A percentile compares a stretch with the other conserved stretches of the same genome.
phyloP scores from a whole-genome alignment of 2,888 invertebrate species.

The Omphaloscelis lunosa region DNA sequence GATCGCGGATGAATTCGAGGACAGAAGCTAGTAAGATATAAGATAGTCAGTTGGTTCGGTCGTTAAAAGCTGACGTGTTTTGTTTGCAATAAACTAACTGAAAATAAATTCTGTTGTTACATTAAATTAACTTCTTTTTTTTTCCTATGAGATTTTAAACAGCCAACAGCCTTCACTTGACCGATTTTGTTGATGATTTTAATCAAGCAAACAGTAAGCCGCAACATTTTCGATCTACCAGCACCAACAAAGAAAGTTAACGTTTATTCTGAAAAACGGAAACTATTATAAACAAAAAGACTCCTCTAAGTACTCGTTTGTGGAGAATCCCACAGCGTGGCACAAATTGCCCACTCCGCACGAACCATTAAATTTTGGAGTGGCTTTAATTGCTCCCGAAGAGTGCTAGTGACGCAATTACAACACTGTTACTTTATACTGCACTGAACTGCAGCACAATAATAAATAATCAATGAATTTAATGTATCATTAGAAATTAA shows the following conservation, averaged over 20 bases:
- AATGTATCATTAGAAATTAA: not conserved
- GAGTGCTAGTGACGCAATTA: slow-evolving; percentile 52
- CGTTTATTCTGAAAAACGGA: slow-evolving; percentile 5
- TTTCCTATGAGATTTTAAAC: no score
- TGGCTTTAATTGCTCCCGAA: slow-evolving; percentile 63
- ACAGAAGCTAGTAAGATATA: not conserved
- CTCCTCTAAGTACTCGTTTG: slow-evolving; percentile 16
- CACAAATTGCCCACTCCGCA: slow-evolving; percentile 58
- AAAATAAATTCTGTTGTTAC: not conserved
- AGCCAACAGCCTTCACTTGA: no score
- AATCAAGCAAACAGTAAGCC: not conserved
- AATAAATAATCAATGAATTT: slow-evolving; percentile 18
- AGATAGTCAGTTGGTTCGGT: not conserved
- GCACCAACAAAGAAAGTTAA: not conserved
- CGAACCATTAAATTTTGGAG: slow-evolving; percentile 63
- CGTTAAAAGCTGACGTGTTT: not conserved
- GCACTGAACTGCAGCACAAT: slow-evolving; percentile 10
- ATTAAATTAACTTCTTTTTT: not conserved
- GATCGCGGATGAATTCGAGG: no score
- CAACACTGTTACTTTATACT: slow-evolving; percentile 30
- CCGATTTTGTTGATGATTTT: not conserved
- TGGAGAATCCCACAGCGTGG: slow-evolving; percentile 3
- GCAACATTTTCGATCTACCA: not conserved
- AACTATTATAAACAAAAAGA: slow-evolving; percentile 19
- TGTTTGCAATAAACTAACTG: no score